These are phyloP conservation scores for Dynastes tityus DNA, from an alignment of 2,888 invertebrate genomes.

Conservation along the genomic window DNA sequence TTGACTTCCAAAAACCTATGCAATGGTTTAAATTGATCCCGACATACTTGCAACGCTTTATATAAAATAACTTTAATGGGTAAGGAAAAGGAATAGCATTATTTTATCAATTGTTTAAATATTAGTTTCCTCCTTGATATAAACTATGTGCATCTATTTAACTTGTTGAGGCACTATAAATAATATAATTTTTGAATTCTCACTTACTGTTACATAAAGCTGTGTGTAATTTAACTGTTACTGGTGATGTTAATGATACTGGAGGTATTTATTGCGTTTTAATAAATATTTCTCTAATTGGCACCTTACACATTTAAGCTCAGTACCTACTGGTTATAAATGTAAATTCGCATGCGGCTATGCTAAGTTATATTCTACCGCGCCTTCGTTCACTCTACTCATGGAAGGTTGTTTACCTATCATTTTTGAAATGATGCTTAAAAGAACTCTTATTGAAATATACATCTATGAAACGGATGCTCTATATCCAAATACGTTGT, in stretches of 20 bases:
- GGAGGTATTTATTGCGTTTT: slow-evolving; percentile 26
- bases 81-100: not conserved
- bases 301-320: slow-evolving; percentile 2
- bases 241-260: slow-evolving; percentile 7
- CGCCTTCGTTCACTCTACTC: not conserved
- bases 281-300: slow-evolving; percentile 34
- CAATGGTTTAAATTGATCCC: too few relatives aligned
- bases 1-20: too few relatives aligned
- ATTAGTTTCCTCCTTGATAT: not conserved
- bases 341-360: not conserved
- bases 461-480: too few relatives aligned
- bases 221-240: slow-evolving; percentile 12
- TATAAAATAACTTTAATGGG: not conserved
- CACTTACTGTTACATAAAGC: not conserved
- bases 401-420: not conserved
- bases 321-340: slow-evolving; percentile 9
- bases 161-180: slow-evolving; percentile 1
- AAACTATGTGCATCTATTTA: not conserved
- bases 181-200: slow-evolving; percentile 3
- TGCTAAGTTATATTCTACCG: not conserved
- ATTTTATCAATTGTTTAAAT: not conserved
- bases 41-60: too few relatives aligned
- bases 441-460: too few relatives aligned
- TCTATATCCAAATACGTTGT: too few relatives aligned
- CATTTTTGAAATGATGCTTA: too few relatives aligned